Base-by-base conservation (phyloP, 1,140 invertebrate genomes). In the Drosophila repleta region DNA sequence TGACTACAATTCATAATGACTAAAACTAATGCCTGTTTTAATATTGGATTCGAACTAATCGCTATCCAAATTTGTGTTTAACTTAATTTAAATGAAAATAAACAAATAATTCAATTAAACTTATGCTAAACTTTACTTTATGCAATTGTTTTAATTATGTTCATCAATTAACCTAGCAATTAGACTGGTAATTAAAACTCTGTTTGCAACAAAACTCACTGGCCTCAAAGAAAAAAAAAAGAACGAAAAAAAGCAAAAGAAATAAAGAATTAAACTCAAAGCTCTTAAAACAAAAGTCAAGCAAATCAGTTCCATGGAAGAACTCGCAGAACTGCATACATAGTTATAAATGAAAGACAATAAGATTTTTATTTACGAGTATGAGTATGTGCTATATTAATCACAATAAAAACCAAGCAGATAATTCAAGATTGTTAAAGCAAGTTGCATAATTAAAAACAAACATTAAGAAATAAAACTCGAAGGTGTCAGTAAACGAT, bases 341-440 rank as follows among this genome's bases (percentile, higher is more conserved):
- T 85, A 85, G 82, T 82, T 85, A 85, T 85, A 85, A 85, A 87
- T 85, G 84, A 84, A 88, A 85, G 84, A 89, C 84, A 88, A 88
- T 89, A 89, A 88, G 64, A 88, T 85, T 89, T 89, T 77, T 89
- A 89, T 84, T 89, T 84, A 83, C 81, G 72, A 81, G 69, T 81
- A 85, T 77, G 72, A 81, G 69, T 81, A 85, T 77, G 75, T 71
- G 72, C 78, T 87, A 74, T 69, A 64, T 66, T 74, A 83, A 56
- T 70, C 70, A 70, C 57, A 72, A 58, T 39, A 49, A 37, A 41
- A 46, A 29, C 21, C 21, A 67, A 76, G 55, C 21, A 46, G 63
- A 70, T 52, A 57, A 70, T 39, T 46, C 10, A 41, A 56, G 65
- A 74, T 71, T 84, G 80, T 75, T 60, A 52, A 79, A 41, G 32